phyloP scores from a whole-genome alignment of 2,797 vertebrate species.

The Leptodon cayanensis region DNA sequence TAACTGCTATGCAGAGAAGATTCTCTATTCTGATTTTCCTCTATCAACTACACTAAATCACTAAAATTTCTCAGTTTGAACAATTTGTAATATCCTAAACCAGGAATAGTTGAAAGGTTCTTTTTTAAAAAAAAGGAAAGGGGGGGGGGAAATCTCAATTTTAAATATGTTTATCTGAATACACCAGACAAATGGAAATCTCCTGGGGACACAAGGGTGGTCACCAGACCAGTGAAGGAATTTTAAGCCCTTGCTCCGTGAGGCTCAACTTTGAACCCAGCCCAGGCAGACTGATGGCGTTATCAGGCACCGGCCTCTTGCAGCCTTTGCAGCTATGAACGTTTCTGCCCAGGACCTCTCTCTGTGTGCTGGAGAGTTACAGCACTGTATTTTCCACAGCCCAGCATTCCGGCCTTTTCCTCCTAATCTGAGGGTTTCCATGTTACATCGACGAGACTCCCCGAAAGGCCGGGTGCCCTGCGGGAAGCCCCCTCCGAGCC shows the following conservation, averaged over 20 bases:
- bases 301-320: not conserved
- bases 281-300: not conserved
- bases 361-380: not conserved
- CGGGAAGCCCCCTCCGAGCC: rapidly evolving
- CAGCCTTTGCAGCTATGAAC: not conserved
- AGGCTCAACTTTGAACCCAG: not conserved
- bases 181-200: not conserved
- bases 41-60: not conserved
- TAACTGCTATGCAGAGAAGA: not conserved
- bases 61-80: not conserved
- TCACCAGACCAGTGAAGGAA: not conserved
- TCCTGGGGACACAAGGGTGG: not conserved
- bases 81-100: not conserved
- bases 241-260: not conserved
- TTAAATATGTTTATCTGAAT: not conserved
- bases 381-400: not conserved
- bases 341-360: not conserved
- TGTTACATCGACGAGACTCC: rapidly evolving
- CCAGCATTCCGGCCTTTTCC: not conserved
- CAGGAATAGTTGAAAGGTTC: not conserved
- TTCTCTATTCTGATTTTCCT: not conserved
- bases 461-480: not conserved
- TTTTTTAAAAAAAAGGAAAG: too few relatives aligned
- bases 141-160: rapidly evolving
- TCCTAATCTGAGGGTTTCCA: not conserved